Conservation (phyloP, 2,888 invertebrate species). For the Anorthoa munda region DNA sequence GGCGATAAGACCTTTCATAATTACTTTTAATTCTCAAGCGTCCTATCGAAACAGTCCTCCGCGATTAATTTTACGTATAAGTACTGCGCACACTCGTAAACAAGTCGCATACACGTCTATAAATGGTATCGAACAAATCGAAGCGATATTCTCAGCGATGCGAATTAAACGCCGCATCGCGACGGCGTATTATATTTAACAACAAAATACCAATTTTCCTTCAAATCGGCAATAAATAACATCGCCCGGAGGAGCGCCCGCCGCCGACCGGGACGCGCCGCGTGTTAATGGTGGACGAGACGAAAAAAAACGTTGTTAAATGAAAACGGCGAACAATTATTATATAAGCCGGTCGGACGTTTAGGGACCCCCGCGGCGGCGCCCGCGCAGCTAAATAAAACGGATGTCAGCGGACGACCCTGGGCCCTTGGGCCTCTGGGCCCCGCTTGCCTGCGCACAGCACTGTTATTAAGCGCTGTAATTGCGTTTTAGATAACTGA, state of each 20-base stretch:
- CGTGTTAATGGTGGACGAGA: constrained; percentile 77
- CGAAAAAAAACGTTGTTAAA: constrained; percentile 75
- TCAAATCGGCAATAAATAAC: constrained; percentile 86
- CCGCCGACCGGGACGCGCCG: constrained; percentile 76
- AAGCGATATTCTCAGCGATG: constrained; percentile 66
- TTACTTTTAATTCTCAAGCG: constrained; percentile 62
- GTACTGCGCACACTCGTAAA: constrained; percentile 68
- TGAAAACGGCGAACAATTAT: constrained; percentile 85
- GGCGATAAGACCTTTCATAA: constrained; percentile 67
- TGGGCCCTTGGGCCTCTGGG: constrained; percentile 23
- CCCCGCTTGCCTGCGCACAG: constrained; percentile 13
- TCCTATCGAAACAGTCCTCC: constrained; percentile 53
- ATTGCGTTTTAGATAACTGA: constrained; percentile 59
- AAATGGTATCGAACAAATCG: constrained; percentile 69
- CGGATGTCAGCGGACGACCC: constrained; percentile 58
- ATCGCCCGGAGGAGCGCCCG: constrained; percentile 80
- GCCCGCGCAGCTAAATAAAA: constrained; percentile 52
- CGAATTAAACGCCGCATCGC: constrained; percentile 65
- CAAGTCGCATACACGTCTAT: constrained; percentile 66
- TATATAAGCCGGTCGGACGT: constrained; percentile 71
- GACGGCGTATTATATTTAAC: constrained; percentile 76
- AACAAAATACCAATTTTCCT: constrained; percentile 85
- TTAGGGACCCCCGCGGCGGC: constrained; percentile 71
- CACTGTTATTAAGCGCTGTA: constrained; percentile 51
- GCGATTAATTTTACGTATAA: constrained; percentile 73